Evolutionary conservation across 2,888 invertebrate genomes (phyloP).

Genomic region (Candidula unifasciata): DNA sequence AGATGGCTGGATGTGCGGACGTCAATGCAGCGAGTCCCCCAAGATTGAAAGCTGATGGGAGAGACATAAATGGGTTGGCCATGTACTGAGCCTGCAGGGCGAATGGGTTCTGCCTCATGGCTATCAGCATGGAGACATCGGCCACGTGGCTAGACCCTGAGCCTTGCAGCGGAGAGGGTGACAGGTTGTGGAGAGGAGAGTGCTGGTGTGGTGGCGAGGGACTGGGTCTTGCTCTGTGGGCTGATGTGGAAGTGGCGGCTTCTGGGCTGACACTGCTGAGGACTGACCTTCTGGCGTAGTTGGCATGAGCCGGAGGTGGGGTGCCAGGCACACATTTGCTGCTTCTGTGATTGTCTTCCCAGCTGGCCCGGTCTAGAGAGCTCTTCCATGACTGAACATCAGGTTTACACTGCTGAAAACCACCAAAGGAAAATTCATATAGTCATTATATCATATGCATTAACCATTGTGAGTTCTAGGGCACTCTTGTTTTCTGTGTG

Average conservation of each 20-base stretch:
- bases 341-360: not conserved
- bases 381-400: constrained; percentile 7
- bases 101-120: constrained; percentile 63
- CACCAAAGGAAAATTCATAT: not conserved
- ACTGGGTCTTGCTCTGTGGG: constrained; percentile 28
- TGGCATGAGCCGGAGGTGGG: constrained; percentile 38
- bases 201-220: constrained; percentile 60
- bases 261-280: not conserved
- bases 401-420: not conserved
- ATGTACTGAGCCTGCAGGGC: constrained; percentile 67
- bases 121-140: constrained; percentile 55
- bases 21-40: constrained; percentile 61
- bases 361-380: not conserved
- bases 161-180: constrained; percentile 47
- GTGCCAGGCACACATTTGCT: constrained; percentile 21
- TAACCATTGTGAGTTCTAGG: no score
- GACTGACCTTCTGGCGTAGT: constrained; percentile 16
- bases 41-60: constrained; percentile 63
- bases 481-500: no score
- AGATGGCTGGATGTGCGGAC: constrained; percentile 58
- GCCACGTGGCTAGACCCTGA: constrained; percentile 52
- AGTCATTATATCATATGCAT: no score
- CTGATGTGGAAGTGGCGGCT: not conserved
- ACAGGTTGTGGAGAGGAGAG: constrained; percentile 52
- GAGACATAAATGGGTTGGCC: constrained; percentile 65